Percentiles rank a stretch among this genome's conserved stretches.
Evolutionary conservation across 1,140 invertebrate genomes (phyloP).

Genomic region (Trissolcus basalis): DNA sequence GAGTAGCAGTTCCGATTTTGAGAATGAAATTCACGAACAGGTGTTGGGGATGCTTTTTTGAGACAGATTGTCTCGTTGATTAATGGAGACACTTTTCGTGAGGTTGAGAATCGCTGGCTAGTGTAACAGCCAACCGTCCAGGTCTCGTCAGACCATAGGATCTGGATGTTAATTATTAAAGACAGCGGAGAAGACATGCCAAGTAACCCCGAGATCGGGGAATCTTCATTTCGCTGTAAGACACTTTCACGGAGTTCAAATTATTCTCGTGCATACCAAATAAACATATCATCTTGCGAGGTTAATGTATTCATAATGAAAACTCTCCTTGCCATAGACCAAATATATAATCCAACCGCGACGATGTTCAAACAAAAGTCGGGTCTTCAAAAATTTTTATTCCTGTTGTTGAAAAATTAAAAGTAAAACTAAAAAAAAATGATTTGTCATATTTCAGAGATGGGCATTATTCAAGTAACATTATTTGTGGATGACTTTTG

Average conservation of each 20-base stretch:
- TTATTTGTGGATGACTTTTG: no score
- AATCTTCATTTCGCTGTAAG: slow-evolving; percentile 65
- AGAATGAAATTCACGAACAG: no score
- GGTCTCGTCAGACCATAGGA: slow-evolving; percentile 57
- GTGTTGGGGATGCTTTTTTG: no score
- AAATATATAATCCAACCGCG: slow-evolving; percentile 46
- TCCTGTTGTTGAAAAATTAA: no score
- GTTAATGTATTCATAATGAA: slow-evolving; percentile 57
- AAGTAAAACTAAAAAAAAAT: no score
- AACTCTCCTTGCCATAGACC: slow-evolving; percentile 19
- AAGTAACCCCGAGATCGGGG: slow-evolving; percentile 61
- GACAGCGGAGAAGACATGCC: slow-evolving; percentile 61
- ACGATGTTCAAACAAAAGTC: no score
- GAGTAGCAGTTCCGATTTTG: neutral
- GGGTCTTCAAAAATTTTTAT: no score
- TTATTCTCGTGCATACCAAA: slow-evolving; percentile 64
- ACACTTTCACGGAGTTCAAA: slow-evolving; percentile 65
- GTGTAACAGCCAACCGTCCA: slow-evolving; percentile 54
- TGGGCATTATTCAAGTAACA: no score
- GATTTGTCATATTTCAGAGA: no score
- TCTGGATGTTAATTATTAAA: slow-evolving; percentile 69
- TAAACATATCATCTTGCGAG: slow-evolving; percentile 56
- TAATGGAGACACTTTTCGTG: no score
- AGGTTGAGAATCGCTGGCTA: slow-evolving; percentile 50
- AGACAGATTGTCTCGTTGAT: no score